Evolutionary conservation across 2,113 vertebrate species (phyloP).

Genomic region (Poecilia latipinna): DNA sequence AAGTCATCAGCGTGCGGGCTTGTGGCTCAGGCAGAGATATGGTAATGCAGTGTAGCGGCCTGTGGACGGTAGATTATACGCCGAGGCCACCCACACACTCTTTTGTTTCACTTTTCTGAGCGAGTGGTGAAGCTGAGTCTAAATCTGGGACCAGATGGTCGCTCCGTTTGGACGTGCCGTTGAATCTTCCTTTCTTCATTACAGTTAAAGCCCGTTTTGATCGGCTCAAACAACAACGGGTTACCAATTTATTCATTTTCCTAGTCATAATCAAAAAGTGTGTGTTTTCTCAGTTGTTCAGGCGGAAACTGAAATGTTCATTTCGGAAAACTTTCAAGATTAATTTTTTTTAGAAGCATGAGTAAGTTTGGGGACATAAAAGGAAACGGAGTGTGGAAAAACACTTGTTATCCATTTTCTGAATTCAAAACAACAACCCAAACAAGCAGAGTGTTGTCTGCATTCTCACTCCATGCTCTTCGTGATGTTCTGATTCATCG

Average conservation of each 20-base stretch:
- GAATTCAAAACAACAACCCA: no score
- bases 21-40: constrained; percentile 20
- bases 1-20: background rate
- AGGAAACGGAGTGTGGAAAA: no score
- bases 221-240: background rate
- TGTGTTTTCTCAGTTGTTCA: background rate
- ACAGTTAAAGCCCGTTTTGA: background rate
- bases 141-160: constrained; percentile 27
- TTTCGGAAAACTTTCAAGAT: no score
- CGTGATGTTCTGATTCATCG: no score
- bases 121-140: constrained; percentile 35
- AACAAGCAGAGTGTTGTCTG: no score
- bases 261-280: background rate
- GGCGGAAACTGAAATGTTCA: no score
- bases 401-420: no score
- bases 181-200: constrained; percentile 13
- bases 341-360: no score
- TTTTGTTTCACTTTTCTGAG: constrained; percentile 29
- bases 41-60: constrained; percentile 22
- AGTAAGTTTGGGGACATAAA: no score
- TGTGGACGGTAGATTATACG: constrained; percentile 26
- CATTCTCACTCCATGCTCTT: no score
- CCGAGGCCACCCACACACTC: constrained; percentile 55
- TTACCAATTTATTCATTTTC: background rate
- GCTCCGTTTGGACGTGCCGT: constrained; percentile 9